Base-by-base conservation (phyloP, 2,113 vertebrate species). In the Porphyrio hochstetteri region DNA sequence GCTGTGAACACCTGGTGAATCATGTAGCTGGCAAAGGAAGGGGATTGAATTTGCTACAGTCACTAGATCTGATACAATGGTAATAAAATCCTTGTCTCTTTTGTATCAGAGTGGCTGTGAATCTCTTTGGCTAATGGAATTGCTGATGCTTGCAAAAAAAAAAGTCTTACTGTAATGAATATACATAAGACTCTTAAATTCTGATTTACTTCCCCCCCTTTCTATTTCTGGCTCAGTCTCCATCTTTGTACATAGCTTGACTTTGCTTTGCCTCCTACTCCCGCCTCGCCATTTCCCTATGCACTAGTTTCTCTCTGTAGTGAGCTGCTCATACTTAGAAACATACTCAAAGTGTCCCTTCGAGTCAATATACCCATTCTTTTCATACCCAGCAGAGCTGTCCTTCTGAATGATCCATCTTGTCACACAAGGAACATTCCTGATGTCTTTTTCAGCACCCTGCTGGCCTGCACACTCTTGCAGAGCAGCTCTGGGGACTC, bases 1-100 rank as follows among this genome's bases (percentile, higher is more conserved):
- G 82, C 86, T 76, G 67, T 0, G 17, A 90, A 69, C 95, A 97
- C 92, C 86, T 95, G 95, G 92, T 94, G 93, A 97, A 95, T 96
- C 91, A 93, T 72, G 74, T 27, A 87, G 67, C 78, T 95, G 93
- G 86, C 93, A 95, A 64, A 82, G 63, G 70, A 92, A 76, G 27
- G 59, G 35, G 67, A 69, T 31, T 94, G 74, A 82, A 79, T 82
- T 92, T 89, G 53, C 50, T 92, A 11, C 59, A 76, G 90, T 86
- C 57, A 77, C 92, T 94, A 94, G 93, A 95, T 82, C 88, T 82
- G 44, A 85, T 90, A 92, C 94, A 95, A 55, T 15, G 29, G 70
- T 61, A 96, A 95, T 91, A 95, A 95, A 95, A 91, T 76, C 82
- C 57, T 65, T 80, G 48, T 82, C 74, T 87, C 53, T 77, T 76